phyloP scores from a whole-genome alignment of 2,888 invertebrate genomes.

The Atherix ibis region DNA sequence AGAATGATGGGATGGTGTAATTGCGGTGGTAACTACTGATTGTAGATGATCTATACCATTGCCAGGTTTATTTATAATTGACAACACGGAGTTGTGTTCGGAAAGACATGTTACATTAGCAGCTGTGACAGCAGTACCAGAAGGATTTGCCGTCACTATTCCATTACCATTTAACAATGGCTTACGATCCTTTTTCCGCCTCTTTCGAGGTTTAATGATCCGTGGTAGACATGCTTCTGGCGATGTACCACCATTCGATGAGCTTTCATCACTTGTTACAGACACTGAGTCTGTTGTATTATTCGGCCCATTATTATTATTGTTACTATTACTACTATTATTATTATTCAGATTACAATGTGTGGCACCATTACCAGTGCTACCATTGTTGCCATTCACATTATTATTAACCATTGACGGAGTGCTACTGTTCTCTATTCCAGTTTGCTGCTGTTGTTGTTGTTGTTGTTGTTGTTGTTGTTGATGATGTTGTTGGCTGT shows the following conservation, averaged over 20 bases:
- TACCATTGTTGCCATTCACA: not conserved
- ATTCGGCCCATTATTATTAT: conserved; percentile 10
- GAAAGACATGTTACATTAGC: not conserved
- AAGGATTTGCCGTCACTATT: conserved; percentile 13
- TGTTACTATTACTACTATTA: conserved; percentile 9
- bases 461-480: not conserved
- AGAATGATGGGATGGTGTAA: not conserved
- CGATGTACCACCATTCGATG: conserved; percentile 26
- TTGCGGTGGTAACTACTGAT: not conserved
- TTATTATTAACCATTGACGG: too few species aligned
- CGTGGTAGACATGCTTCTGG: conserved; percentile 63
- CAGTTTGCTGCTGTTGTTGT: not conserved
- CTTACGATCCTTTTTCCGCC: conserved; percentile 79
- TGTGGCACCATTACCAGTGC: conserved; percentile 5
- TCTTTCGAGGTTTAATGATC: conserved; percentile 76
- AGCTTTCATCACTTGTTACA: conserved; percentile 64
- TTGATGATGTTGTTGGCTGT: not conserved
- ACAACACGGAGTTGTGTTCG: conserved; percentile 10
- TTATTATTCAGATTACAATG: conserved; percentile 11
- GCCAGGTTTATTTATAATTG: conserved; percentile 4
- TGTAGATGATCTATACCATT: too few species aligned
- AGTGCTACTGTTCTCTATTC: too few species aligned
- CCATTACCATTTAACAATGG: conserved; percentile 47
- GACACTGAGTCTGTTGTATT: conserved; percentile 45
- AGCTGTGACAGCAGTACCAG: conserved; percentile 5